Evolutionary conservation across 2,797 vertebrate genomes (phyloP).

Genomic region (Babyrousa celebensis): DNA sequence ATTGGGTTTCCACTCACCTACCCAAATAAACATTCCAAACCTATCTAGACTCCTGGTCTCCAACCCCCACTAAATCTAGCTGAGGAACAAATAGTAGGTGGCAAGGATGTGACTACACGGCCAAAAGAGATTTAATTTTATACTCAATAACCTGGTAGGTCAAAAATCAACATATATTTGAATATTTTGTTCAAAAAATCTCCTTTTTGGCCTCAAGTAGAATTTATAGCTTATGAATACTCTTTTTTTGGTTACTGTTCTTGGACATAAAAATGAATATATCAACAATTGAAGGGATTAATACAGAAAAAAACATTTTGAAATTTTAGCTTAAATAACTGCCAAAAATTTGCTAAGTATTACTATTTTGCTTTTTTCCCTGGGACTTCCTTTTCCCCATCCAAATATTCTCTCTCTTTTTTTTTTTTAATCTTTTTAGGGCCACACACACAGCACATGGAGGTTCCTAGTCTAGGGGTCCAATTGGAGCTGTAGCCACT

Average conservation of each 20-base stretch:
- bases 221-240: neutral
- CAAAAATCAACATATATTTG: neutral
- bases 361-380: neutral
- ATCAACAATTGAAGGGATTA: neutral
- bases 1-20: neutral
- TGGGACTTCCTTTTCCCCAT: neutral
- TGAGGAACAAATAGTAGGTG: neutral
- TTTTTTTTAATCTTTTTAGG: too few relatives aligned
- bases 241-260: neutral
- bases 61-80: neutral
- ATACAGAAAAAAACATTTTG: neutral
- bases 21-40: neutral
- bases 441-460: too few relatives aligned
- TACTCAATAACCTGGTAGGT: neutral
- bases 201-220: neutral
- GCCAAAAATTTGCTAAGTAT: neutral
- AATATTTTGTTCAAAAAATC: conserved; percentile 2
- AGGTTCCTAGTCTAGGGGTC: too few relatives aligned
- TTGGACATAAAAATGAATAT: neutral
- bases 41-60: neutral
- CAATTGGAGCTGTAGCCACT: too few relatives aligned
- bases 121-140: neutral
- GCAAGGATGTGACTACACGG: neutral
- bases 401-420: neutral
- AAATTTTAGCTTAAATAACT: neutral